Conservation (phyloP, 2,888 invertebrate genomes). For the Tipula vernalis region DNA sequence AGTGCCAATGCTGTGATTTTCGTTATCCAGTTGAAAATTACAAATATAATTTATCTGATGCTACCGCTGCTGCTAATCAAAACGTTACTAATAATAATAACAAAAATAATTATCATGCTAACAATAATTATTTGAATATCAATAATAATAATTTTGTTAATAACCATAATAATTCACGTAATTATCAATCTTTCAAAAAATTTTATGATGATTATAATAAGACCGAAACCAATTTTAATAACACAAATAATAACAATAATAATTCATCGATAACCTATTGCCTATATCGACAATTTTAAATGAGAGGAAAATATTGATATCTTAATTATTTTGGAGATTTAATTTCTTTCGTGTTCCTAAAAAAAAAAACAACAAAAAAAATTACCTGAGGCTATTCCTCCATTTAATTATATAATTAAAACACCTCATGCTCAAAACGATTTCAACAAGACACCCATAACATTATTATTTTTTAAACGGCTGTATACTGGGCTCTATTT, state of each 20-base stretch:
- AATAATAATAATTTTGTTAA: neutral
- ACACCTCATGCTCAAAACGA: neutral
- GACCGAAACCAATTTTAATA: conserved; percentile 10
- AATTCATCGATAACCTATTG: conserved; percentile 10
- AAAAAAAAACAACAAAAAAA: neutral
- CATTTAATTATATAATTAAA: neutral
- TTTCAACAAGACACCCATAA: neutral
- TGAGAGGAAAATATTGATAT: neutral
- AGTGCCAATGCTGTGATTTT: conserved; percentile 41
- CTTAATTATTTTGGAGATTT: neutral
- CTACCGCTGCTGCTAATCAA: neutral
- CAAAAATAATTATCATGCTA: neutral
- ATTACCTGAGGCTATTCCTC: neutral
- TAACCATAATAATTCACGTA: neutral
- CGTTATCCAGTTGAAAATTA: conserved; percentile 27
- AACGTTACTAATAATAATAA: neutral
- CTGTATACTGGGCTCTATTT: neutral
- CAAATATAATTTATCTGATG: conserved; percentile 15
- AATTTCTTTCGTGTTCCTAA: neutral
- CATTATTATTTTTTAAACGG: neutral
- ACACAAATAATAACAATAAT: conserved; percentile 9
- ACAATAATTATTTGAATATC: neutral
- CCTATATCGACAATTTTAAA: conserved; percentile 9
- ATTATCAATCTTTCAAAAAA: neutral
- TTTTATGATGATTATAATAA: conserved; percentile 14